Evolutionary conservation across 2,113 vertebrate genomes (phyloP).

Genomic region (Cavia aperea): DNA sequence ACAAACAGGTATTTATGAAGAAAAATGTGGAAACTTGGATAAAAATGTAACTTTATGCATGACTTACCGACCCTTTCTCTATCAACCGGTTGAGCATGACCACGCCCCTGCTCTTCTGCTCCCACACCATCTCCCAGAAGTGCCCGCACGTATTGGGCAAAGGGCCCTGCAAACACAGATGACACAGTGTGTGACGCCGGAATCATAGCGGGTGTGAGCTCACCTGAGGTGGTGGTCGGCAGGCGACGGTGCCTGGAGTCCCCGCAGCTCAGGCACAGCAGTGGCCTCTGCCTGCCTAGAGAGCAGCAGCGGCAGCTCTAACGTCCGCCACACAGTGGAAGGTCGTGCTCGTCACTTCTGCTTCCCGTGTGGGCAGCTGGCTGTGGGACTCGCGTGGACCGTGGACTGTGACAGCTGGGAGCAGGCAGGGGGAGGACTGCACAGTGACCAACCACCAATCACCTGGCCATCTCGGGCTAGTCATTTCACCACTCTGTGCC

Average conservation of each 20-base stretch:
- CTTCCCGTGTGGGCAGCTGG: not conserved
- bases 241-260: fast-evolving
- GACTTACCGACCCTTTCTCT: constrained; percentile 97
- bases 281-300: not conserved
- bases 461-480: not conserved
- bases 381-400: not conserved
- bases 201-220: fast-evolving
- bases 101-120: constrained; percentile 92
- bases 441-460: not conserved
- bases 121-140: constrained; percentile 99
- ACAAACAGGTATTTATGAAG: not conserved
- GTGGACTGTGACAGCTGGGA: not conserved
- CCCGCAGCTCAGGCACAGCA: not conserved
- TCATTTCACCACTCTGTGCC: not conserved
- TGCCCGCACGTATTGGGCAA: constrained; percentile 96
- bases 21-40: not conserved
- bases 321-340: not conserved
- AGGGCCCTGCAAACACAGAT: constrained; percentile 85
- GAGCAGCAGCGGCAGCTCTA: not conserved
- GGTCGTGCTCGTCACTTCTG: not conserved
- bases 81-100: constrained; percentile 99
- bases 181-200: not conserved
- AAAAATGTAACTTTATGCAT: fast-evolving
- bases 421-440: fast-evolving
- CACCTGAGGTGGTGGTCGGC: fast-evolving